Evolutionary conservation across 2,113 vertebrate species (phyloP).

Genomic region (Lucifuga dentata): DNA sequence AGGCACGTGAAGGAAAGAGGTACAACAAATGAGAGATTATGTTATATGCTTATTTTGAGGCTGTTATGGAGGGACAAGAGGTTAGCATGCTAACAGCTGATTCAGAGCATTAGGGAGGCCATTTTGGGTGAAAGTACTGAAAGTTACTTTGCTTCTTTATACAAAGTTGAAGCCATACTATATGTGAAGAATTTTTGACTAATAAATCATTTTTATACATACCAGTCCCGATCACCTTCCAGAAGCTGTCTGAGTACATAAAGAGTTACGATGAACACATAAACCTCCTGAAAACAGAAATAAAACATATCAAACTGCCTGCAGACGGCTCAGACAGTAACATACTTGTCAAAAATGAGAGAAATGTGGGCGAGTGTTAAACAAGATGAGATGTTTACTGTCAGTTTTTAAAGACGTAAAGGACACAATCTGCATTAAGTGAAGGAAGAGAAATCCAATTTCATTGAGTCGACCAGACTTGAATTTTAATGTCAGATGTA

Average conservation of each 20-base stretch:
- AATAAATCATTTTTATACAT: too few relatives aligned
- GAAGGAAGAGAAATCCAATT: constrained; percentile 70
- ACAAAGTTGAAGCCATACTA: too few relatives aligned
- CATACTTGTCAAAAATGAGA: constrained; percentile 36
- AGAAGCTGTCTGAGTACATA: not conserved
- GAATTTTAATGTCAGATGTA: constrained; percentile 72
- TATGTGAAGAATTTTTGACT: too few relatives aligned
- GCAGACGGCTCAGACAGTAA: constrained; percentile 14
- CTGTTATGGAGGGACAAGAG: too few relatives aligned
- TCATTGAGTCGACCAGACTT: constrained; percentile 48
- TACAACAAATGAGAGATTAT: too few relatives aligned
- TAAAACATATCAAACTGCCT: constrained; percentile 33
- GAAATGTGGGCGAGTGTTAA: constrained; percentile 33
- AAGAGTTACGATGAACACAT: constrained; percentile 36
- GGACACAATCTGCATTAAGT: constrained; percentile 71
- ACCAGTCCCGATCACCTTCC: too few relatives aligned
- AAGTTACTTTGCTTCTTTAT: too few relatives aligned
- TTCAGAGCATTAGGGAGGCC: too few relatives aligned
- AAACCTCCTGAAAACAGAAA: constrained; percentile 20
- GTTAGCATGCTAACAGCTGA: too few relatives aligned
- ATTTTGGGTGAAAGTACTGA: too few relatives aligned
- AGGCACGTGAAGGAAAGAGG: too few relatives aligned
- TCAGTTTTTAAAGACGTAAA: constrained; percentile 60
- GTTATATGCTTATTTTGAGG: too few relatives aligned
- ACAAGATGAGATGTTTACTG: constrained; percentile 60